Evolutionary conservation across 2,113 vertebrate species (phyloP).

Genomic region (Stigmatopora nigra): DNA sequence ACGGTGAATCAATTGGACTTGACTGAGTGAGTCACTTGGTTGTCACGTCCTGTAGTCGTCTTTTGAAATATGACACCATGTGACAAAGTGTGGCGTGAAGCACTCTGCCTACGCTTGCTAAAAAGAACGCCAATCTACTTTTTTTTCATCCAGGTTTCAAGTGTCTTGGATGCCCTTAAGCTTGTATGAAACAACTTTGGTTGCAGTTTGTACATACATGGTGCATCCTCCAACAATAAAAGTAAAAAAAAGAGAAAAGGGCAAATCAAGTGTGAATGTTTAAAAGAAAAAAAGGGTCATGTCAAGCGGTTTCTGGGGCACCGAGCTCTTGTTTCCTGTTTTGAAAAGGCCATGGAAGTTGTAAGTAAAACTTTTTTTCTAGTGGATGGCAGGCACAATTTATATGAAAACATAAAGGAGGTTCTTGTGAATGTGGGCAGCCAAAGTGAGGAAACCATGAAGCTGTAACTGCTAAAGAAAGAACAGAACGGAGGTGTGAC

Average conservation of each 20-base stretch:
- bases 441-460: not conserved
- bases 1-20: constrained; percentile 51
- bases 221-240: constrained; percentile 17
- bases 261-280: not conserved
- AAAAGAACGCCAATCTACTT: constrained; percentile 14
- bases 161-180: constrained; percentile 46
- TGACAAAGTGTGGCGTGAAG: constrained; percentile 37
- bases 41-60: constrained; percentile 42
- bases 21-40: constrained; percentile 57
- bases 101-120: constrained; percentile 10
- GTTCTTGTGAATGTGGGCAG: not conserved
- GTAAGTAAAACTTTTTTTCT: not conserved
- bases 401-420: not conserved
- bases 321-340: constrained; percentile 6
- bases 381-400: not conserved
- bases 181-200: constrained; percentile 5
- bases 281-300: not conserved
- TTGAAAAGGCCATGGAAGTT: not conserved
- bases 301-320: not conserved
- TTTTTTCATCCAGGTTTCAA: constrained; percentile 40
- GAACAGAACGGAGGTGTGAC: constrained; percentile 20
- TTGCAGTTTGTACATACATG: constrained; percentile 15
- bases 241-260: constrained; percentile 1
- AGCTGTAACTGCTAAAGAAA: not conserved
- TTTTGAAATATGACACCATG: constrained; percentile 51